Evolutionary conservation across 2,113 vertebrate genomes (phyloP), one percentile per base, ranked within the genome.

Genomic region (Dissostichus mawsoni): DNA sequence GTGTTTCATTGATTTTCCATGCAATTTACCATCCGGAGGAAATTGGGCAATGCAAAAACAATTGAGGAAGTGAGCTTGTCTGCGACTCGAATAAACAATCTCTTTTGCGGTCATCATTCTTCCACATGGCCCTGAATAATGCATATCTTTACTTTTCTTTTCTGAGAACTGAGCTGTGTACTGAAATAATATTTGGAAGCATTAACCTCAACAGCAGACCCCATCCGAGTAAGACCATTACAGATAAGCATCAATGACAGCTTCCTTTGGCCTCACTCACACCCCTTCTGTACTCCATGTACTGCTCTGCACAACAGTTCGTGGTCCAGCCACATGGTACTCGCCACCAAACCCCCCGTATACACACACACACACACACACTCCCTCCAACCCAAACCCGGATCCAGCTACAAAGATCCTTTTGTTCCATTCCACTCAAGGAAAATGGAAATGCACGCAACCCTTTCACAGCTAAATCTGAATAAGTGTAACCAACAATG

Each of bases 361-460:
- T 4, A 29, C 29, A 29, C 29, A 67, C 63, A 64, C 72, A 72
- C 36, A 85, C 76, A 87, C 78, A 88, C 65, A 78, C 72, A 68
- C 80, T 69, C 80, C 36, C n/a, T 58, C 76, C 70, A 78, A 89
- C 83, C 79, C 73, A 76, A 90, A 90, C 78, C 74, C 73, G 72
- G 80, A 89, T 78, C 67, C 73, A 80, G 70, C 86, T 78, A 94
- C 93, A 94, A 94, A 93, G 93, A 81, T 82, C 66, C 90, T 92
- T 95, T 94, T 95, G 93, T 95, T 94, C 76, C 80, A 59, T 77
- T 85, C 44, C 85, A 92, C 86, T 90, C 79, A 78, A 76, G 90
- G 83, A 94, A 91, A 92, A 87, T 88, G 67, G 76, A 74, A 87
- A 85, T 56, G 80, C 89, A 93, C 70, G 87, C 91, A 90, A 94